Base-by-base conservation (phyloP, 2,888 invertebrate genomes). In the Drosophila mettleri region DNA sequence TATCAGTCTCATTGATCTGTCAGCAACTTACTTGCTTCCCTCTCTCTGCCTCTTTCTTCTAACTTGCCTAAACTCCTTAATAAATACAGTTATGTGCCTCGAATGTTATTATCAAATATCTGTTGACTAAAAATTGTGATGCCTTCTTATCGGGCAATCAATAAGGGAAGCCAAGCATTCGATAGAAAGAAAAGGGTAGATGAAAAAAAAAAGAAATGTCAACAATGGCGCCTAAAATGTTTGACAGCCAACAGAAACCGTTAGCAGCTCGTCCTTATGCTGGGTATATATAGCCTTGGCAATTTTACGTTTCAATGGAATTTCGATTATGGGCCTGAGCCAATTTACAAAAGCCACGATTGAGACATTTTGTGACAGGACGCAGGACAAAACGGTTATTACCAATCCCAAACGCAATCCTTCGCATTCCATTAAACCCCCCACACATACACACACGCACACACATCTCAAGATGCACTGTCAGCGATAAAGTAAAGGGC, bases 251-350 rank as follows among this genome's bases (percentile, higher is more conserved):
- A 22, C 52, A 34, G 53, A 61, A 76, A 78, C 85, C 60, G 74
- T 85, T 81, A 75, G 61, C 51, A 61, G 55, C 55, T 63, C 53
- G 48, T 64, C 55, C 49, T 69, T 46, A 45, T 24, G 29, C 51
- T 39, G 10, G 5, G n/a, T 36, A 1, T 22, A 45, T 22, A 33
- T 36, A 18, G 59, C 63, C 52, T 51, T 71, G 78, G 83, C 82
- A 88, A 90, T 89, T 90, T 90, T 86, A 90, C 89, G 85, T 90
- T 89, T 88, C 89, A 89, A 83, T 88, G 89, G 84, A 85, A 89
- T 89, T 90, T 90, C 89, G 88, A 89, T 90, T 89, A 89, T 78
- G 76, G 74, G 74, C 80, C 71, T 65, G 68, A 74, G 86, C 82
- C 82, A 83, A 83, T 83, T 83, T 86, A 78, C 67, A 81, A 78